Base-by-base conservation (phyloP, 1,140 invertebrate genomes). In the Heterodera schachtii region DNA sequence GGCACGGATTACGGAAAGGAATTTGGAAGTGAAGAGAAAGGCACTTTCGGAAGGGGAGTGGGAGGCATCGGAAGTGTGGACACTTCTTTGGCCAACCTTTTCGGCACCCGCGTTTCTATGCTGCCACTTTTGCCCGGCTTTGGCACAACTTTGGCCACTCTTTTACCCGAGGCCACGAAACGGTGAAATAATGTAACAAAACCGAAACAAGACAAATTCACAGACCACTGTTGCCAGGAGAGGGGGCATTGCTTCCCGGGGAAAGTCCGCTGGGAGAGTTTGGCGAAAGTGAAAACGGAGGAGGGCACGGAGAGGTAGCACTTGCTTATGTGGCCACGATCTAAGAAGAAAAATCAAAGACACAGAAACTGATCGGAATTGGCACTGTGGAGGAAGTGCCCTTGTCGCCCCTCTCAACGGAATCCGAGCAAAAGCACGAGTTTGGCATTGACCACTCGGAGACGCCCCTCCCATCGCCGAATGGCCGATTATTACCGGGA, bases 1-100 rank as follows among this genome's bases (percentile, higher is more conserved):
- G 84, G 83, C 16, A 81, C 67, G 44, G 83, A 84, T 47, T 84
- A 86, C 49, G 83, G 83, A 31, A 84, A 81, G 60, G 78, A 84
- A 19, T 85, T 84, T 49, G 75, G 57, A 13, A 86, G 84, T 13
- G 66, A 67, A 7, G 83, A 86, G 66, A 67, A 47, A 46, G 71
- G 31, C 1, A 52, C 31, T 31, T 21, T 44, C 64, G 75, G n/a
- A 78, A 44, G 16, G 3, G 75, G 46, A 41, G 31, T 1, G 31
- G 70, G 67, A 71, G 49, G 21, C 73, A 47, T 49, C 73, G n/a
- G 31, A 44, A 83, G 46, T 16, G 57, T 64, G 57, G 57, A 64
- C 57, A 13, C 57, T 4, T 19, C 57, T 19, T 13, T 13, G 43
- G 60, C 9, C 79, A 9, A 13, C 41, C 11, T 81, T 49, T 60